A percentile compares a stretch with the other conserved stretches of the same genome.
These are phyloP conservation scores for Agriopis aurantiaria DNA, from an alignment of 2,888 invertebrate genomes.

Conservation along the genomic window DNA sequence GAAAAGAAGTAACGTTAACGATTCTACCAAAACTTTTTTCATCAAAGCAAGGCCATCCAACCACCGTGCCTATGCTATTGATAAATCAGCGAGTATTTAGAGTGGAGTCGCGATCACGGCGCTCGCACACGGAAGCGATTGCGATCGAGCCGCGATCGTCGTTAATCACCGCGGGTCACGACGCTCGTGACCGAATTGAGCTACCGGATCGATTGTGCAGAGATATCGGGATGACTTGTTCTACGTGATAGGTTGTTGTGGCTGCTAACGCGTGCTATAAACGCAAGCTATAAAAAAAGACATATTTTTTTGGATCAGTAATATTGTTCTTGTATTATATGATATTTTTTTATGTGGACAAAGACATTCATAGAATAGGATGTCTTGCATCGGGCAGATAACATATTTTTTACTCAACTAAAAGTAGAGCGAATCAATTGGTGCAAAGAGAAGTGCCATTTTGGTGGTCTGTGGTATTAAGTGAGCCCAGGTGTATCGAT, in stretches of 20 bases:
- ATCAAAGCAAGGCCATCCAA: constrained; percentile 3
- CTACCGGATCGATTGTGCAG: constrained; percentile 38
- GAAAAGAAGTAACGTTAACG: neutral
- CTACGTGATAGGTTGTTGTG: neutral
- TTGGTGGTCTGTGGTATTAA: too few relatives aligned
- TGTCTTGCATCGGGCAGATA: too few relatives aligned
- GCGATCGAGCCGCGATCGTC: constrained; percentile 53
- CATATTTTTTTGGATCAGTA: too few relatives aligned
- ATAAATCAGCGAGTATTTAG: constrained; percentile 29
- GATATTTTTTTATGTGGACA: too few relatives aligned
- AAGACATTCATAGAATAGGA: too few relatives aligned
- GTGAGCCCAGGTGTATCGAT: too few relatives aligned
- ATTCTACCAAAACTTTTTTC: neutral
- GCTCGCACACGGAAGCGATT: constrained; percentile 67
- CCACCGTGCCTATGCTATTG: constrained; percentile 1
- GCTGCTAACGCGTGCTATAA: constrained; percentile 13
- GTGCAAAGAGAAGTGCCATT: too few relatives aligned
- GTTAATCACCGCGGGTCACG: constrained; percentile 67
- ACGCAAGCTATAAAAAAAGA: too few relatives aligned
- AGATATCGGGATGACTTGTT: constrained; percentile 2
- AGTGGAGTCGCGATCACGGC: constrained; percentile 46
- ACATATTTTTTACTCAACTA: too few relatives aligned
- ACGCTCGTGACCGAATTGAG: constrained; percentile 53
- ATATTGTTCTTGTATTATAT: too few relatives aligned
- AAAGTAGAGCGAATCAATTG: too few relatives aligned